Percentiles rank a stretch among this genome's conserved stretches.
phyloP scores from a whole-genome alignment of 2,113 vertebrate genomes.

The Phyllopteryx taeniolatus region DNA sequence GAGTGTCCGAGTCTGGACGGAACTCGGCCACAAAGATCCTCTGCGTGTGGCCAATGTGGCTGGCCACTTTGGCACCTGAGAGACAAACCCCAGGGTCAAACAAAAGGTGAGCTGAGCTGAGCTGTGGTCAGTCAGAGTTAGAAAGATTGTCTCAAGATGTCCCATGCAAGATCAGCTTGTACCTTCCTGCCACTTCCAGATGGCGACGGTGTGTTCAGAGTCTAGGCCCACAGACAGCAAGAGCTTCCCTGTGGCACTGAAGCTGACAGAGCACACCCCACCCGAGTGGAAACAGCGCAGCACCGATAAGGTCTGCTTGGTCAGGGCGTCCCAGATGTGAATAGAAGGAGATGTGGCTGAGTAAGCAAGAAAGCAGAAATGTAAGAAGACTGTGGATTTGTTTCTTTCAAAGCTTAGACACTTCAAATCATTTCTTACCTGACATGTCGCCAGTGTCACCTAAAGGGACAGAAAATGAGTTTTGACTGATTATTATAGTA shows the following conservation, averaged over 20 bases:
- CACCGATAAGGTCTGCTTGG: slow-evolving; percentile 89
- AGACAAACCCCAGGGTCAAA: slow-evolving; percentile 14
- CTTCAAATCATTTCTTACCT: slow-evolving; percentile 74
- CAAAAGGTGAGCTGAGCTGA: neutral
- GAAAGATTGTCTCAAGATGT: neutral
- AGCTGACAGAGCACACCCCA: slow-evolving; percentile 93
- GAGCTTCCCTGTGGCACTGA: slow-evolving; percentile 96
- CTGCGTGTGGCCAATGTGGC: slow-evolving; percentile 86
- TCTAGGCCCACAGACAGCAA: slow-evolving; percentile 92
- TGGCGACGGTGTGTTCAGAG: slow-evolving; percentile 88
- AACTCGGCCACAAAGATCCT: slow-evolving; percentile 98
- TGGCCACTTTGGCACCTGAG: slow-evolving; percentile 92
- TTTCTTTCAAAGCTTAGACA: neutral
- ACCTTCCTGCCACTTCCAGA: slow-evolving; percentile 99
- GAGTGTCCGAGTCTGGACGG: slow-evolving; percentile 94
- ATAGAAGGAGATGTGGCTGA: slow-evolving; percentile 91
- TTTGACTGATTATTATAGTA: slow-evolving; percentile 14
- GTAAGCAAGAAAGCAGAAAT: neutral
- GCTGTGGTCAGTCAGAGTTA: neutral
- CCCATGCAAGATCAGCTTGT: slow-evolving; percentile 11
- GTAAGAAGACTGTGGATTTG: neutral
- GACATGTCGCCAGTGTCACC: slow-evolving; percentile 98
- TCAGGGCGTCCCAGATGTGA: slow-evolving; percentile 96
- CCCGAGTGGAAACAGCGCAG: slow-evolving; percentile 90
- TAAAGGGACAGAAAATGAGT: slow-evolving; percentile 59